Percentiles rank a stretch among this genome's conserved stretches.
Evolutionary conservation across 2,888 invertebrate species (phyloP).

Genomic region (Onchidella celtica): DNA sequence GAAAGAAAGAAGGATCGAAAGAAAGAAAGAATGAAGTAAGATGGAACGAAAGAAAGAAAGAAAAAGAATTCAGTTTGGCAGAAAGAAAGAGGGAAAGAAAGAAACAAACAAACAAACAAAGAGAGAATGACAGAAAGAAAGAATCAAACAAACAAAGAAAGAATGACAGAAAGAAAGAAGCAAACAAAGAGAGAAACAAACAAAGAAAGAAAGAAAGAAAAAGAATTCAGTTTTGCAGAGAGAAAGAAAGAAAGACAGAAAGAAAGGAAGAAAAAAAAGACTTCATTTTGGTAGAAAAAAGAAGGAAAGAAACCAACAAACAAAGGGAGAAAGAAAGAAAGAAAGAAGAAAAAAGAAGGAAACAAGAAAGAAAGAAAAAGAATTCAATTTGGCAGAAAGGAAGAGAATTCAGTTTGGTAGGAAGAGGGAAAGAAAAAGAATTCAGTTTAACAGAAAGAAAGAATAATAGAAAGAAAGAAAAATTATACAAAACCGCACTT

Average conservation of each 20-base stretch:
- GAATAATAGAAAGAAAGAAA: too few relatives aligned
- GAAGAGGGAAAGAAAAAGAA: too few relatives aligned
- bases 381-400: too few relatives aligned
- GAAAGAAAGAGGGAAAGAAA: not conserved
- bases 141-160: not conserved
- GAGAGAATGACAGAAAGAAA: not conserved
- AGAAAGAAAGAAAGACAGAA: not conserved
- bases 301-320: not conserved
- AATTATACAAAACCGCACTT: too few relatives aligned
- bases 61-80: too few relatives aligned
- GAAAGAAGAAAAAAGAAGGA: not conserved
- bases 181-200: not conserved
- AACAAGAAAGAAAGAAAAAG: not conserved
- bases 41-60: not conserved
- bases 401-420: too few relatives aligned
- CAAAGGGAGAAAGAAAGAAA: not conserved
- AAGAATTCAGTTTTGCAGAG: not conserved
- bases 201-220: slow-evolving; percentile 16
- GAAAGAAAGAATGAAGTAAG: not conserved
- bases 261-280: too few relatives aligned
- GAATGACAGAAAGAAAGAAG: not conserved
- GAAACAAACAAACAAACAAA: not conserved
- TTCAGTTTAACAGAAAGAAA: too few relatives aligned
- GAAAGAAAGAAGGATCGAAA: too few relatives aligned
- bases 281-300: too few relatives aligned